Evolutionary conservation across 2,113 vertebrate genomes (phyloP).

Genomic region (Ictidomys tridecemlineatus): DNA sequence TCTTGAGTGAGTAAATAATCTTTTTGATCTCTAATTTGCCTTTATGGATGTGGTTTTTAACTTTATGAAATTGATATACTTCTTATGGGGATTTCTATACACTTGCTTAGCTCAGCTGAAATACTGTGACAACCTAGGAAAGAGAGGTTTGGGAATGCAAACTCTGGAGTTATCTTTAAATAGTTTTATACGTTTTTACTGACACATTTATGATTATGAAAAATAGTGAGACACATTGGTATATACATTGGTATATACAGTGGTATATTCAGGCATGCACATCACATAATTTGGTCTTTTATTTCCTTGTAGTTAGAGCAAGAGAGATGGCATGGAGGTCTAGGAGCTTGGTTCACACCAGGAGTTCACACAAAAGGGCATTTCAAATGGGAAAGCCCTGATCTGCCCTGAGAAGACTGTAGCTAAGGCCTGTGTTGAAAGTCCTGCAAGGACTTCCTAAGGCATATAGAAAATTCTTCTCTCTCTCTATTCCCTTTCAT

Average conservation of each 20-base stretch:
- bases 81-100: background rate
- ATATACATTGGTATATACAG: too few species aligned
- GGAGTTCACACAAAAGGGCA: fast-evolving
- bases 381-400: background rate
- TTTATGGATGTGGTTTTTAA: background rate
- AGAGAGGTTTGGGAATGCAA: background rate
- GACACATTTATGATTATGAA: too few species aligned
- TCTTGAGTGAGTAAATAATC: background rate
- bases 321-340: background rate
- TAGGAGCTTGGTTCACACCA: background rate
- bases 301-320: background rate
- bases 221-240: too few species aligned
- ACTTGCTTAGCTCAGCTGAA: background rate
- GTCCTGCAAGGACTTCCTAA: background rate
- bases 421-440: background rate
- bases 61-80: background rate
- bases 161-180: background rate
- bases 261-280: too few species aligned
- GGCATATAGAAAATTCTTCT: background rate
- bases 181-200: background rate
- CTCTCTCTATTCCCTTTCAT: background rate
- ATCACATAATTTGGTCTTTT: too few species aligned
- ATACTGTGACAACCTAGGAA: background rate
- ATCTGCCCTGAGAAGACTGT: background rate
- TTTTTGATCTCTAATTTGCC: background rate